Evolutionary conservation across 1,140 invertebrate species (phyloP).

Genomic region (Trichogramma pretiosum): DNA sequence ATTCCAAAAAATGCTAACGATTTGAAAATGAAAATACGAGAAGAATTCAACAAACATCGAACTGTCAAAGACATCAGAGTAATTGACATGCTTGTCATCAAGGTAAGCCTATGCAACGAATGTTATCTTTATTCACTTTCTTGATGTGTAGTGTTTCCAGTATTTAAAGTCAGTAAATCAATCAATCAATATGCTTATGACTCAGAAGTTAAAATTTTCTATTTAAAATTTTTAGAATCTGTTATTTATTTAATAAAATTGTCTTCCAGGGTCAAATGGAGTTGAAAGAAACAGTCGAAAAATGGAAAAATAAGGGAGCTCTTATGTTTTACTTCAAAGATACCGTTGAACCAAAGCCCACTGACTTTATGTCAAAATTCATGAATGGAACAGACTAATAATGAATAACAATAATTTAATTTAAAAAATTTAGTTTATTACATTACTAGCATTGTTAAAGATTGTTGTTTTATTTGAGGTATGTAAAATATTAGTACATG

Average conservation of each 20-base stretch:
- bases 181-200: not conserved
- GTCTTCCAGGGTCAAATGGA: slow-evolving; percentile 84
- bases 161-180: slow-evolving; percentile 3
- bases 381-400: slow-evolving; percentile 57
- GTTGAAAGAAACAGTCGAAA: slow-evolving; percentile 71
- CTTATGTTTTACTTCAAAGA: slow-evolving; percentile 84
- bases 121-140: no score
- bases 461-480: no score
- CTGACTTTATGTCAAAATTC: slow-evolving; percentile 91
- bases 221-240: not conserved
- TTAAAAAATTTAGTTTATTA: no score
- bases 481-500: no score
- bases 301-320: slow-evolving; percentile 81
- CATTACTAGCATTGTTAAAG: no score
- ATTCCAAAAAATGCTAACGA: slow-evolving; percentile 63
- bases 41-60: slow-evolving; percentile 70
- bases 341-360: slow-evolving; percentile 72
- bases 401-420: no score
- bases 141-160: not conserved
- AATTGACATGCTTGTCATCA: slow-evolving; percentile 84
- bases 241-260: not conserved
- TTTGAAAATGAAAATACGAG: slow-evolving; percentile 63
- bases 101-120: slow-evolving; percentile 68
- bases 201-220: not conserved
- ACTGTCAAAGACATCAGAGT: slow-evolving; percentile 73